Percentiles rank a stretch among this genome's conserved stretches.
These are phyloP conservation scores for Bradypodion pumilum DNA, from an alignment of 2,797 vertebrate genomes.

Conservation along the genomic window DNA sequence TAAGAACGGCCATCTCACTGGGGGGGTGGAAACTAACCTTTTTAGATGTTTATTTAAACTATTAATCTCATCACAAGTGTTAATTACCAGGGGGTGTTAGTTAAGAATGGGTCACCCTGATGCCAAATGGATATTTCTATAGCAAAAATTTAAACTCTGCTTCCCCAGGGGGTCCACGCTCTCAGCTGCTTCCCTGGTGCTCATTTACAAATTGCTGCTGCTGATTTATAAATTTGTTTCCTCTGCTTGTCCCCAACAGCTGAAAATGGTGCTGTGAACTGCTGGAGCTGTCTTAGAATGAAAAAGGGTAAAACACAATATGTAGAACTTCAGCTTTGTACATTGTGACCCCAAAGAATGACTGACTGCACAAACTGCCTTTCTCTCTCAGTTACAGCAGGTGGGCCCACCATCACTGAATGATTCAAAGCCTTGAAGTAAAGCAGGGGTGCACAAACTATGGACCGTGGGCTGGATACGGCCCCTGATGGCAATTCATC, in stretches of 20 bases:
- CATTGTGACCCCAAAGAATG: accelerated
- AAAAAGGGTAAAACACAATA: slow-evolving; percentile 17
- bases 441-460: too few relatives aligned
- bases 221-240: slow-evolving; percentile 38
- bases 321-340: slow-evolving; percentile 12
- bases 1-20: background rate
- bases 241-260: slow-evolving; percentile 9
- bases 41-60: background rate
- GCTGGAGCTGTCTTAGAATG: slow-evolving; percentile 25
- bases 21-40: background rate
- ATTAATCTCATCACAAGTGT: background rate
- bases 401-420: background rate
- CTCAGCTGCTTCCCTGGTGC: slow-evolving; percentile 8
- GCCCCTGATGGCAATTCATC: too few relatives aligned
- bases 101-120: background rate
- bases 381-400: slow-evolving; percentile 10
- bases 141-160: background rate
- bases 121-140: background rate
- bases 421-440: slow-evolving; percentile 9
- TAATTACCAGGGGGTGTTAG: background rate
- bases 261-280: background rate
- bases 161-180: background rate
- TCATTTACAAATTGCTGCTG: slow-evolving; percentile 35
- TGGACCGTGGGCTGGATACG: too few relatives aligned
- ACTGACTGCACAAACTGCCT: slow-evolving; percentile 1